A percentile compares a stretch with the other conserved stretches of the same genome.
These are phyloP conservation scores for Spea multiplicata DNA, from an alignment of 2,113 vertebrate genomes.

Conservation along the genomic window DNA sequence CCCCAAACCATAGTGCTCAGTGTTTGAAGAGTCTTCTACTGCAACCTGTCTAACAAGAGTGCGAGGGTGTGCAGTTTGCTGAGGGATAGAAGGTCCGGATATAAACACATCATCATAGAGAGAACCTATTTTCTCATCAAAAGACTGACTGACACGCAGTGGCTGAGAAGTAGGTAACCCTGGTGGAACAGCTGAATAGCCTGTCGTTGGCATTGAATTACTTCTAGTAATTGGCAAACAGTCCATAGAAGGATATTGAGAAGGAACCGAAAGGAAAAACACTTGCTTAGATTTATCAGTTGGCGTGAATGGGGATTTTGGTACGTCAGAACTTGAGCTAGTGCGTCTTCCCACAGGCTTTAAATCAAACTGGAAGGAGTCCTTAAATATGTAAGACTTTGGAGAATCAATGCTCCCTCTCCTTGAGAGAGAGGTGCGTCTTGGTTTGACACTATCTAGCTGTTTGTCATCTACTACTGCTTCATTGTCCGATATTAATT, in stretches of 20 bases:
- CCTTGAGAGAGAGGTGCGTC: conserved; percentile 92
- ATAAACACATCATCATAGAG: conserved; percentile 91
- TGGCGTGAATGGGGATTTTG: conserved; percentile 96
- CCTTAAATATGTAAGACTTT: conserved; percentile 98
- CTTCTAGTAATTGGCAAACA: conserved; percentile 97
- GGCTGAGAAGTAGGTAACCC: conserved; percentile 80
- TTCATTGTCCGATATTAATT: conserved; percentile 96
- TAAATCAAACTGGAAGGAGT: conserved; percentile 98
- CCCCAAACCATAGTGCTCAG: conserved; percentile 74
- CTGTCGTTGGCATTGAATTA: conserved; percentile 96
- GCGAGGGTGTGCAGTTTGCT: conserved; percentile 79
- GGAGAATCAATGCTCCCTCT: conserved; percentile 97
- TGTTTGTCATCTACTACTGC: conserved; percentile 96
- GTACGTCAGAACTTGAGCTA: conserved; percentile 96
- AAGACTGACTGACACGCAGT: conserved; percentile 89
- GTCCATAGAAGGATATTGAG: conserved; percentile 74
- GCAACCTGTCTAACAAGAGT: conserved; percentile 89
- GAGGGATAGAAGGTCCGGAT: conserved; percentile 78
- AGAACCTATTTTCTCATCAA: conserved; percentile 91
- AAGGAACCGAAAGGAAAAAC: conserved; percentile 92
- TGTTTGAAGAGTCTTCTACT: conserved; percentile 84
- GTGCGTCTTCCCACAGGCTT: conserved; percentile 92
- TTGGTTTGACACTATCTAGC: conserved; percentile 95
- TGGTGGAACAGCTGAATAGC: conserved; percentile 82
- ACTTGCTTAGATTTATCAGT: conserved; percentile 95